Evolutionary conservation across 2,888 invertebrate species (phyloP), one percentile per base, ranked within the genome.

Genomic region (Eilema griseolum): DNA sequence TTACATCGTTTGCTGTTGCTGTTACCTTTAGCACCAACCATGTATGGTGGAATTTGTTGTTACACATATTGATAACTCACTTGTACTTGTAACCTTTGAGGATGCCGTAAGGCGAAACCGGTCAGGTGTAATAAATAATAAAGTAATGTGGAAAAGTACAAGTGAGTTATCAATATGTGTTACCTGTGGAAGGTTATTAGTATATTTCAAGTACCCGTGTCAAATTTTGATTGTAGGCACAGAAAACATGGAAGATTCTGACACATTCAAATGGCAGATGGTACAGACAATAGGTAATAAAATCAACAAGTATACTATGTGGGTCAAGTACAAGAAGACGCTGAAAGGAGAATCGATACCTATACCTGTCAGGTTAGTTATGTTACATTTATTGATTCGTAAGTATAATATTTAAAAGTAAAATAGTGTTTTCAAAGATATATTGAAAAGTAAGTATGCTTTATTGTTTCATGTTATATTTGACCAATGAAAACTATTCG

Each of bases 301-400:
- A 92, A 95, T 96, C 59, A 99, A 98, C 93, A 97, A 97, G 74
- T 99, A 99, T 88, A 97, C 97, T 0, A 96, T 99, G 95, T 99
- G 98, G 98, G 96, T 99, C 67, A 96, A 97, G 64, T 97, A 97
- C 85, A 97, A 96, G 95, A 97, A 96, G 86, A 95, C 96, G 0
- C 87, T 96, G 3, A 76, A 78, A 0, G 93, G 94, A 0, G 92
- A 92, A 0, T 86, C 94, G 14, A 85, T 96, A 75, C 96, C 98
- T 12, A 96, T 98, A 61, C 98, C 97, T 0, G 96, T 97, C 60
- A 96, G 96, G 96, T 95, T 71, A 86, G 75, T 28, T n/a, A n/a
- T 1, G 5, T 46, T 46, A 4, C 16, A 41, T 46, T 46, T 16
- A 16, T 46, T 46, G 46, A 41, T 4, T 16, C 41, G 16, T 41